Evolutionary conservation across 37 sponge, comb jelly and placozoan genomes (phyloP).

Genomic region (Haliclona indistincta): DNA sequence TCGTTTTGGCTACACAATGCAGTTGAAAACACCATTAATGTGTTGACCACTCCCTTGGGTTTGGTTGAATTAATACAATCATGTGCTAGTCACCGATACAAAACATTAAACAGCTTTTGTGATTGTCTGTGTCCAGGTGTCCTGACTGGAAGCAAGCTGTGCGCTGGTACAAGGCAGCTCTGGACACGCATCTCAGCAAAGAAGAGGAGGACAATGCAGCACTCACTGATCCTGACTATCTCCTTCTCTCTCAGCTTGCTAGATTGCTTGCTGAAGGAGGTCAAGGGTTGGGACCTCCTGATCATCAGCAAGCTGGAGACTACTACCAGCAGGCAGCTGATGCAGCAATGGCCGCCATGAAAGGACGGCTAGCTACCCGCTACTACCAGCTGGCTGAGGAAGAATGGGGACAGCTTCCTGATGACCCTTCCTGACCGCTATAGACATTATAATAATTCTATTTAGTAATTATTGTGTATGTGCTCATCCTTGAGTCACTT

Average conservation of each 20-base stretch:
- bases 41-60: no score
- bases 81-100: no score
- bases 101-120: not conserved
- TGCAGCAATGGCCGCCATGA: conserved; percentile 78
- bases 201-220: not conserved
- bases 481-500: no score
- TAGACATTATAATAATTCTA: no score
- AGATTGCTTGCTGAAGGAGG: conserved; percentile 59
- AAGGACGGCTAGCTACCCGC: conserved; percentile 85
- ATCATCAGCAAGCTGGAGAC: conserved; percentile 62
- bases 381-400: conserved; percentile 87
- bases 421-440: no score
- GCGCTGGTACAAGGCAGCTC: conserved; percentile 62
- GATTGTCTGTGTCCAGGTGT: not conserved
- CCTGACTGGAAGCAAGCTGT: conserved; percentile 51
- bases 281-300: conserved; percentile 21
- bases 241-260: conserved; percentile 62
- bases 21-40: no score
- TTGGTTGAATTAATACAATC: no score
- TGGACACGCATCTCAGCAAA: conserved; percentile 11
- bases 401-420: no score
- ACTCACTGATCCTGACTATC: conserved; percentile 41
- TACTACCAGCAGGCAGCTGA: conserved; percentile 84
- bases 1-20: no score
- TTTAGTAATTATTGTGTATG: no score